Conservation (phyloP, 1,140 invertebrate genomes). For the Teleogryllus occipitalis region DNA sequence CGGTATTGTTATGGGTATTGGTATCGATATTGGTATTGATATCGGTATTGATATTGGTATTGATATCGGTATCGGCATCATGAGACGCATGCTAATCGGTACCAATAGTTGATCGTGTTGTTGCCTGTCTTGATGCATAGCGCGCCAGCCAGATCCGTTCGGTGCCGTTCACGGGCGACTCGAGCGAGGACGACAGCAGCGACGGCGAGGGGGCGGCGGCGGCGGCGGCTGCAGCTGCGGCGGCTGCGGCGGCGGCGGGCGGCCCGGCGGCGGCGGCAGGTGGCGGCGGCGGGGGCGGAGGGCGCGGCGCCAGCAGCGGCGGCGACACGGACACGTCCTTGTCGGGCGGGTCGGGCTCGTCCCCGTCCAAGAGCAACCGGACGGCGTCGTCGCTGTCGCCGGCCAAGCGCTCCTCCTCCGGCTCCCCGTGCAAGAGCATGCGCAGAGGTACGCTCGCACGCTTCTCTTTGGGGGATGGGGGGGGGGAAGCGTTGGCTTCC, state of each 20-base stretch:
- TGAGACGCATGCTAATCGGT: no score
- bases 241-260: conserved; percentile 18
- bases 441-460: conserved; percentile 46
- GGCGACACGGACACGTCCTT: conserved; percentile 42
- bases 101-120: no score
- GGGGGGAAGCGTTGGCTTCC: no score
- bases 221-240: conserved; percentile 26
- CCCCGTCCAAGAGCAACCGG: conserved; percentile 75
- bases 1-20: no score
- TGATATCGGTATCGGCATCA: no score
- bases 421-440: conserved; percentile 70
- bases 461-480: no score
- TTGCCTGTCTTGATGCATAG: conserved; percentile 37
- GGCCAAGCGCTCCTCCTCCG: conserved; percentile 74
- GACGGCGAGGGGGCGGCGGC: conserved; percentile 62
- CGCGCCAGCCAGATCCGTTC: conserved; percentile 90
- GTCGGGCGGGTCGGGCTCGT: conserved; percentile 47
- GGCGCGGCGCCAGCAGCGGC: conserved; percentile 35
- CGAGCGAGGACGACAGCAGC: conserved; percentile 89
- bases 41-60: no score
- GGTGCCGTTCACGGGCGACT: conserved; percentile 90
- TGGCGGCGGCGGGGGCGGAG: conserved; percentile 44
- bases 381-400: conserved; percentile 74
- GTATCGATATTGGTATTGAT: no score
- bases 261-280: conserved; percentile 29